These are phyloP conservation scores for Frankliniella fusca DNA, from an alignment of 2,888 invertebrate genomes.

Conservation along the genomic window DNA sequence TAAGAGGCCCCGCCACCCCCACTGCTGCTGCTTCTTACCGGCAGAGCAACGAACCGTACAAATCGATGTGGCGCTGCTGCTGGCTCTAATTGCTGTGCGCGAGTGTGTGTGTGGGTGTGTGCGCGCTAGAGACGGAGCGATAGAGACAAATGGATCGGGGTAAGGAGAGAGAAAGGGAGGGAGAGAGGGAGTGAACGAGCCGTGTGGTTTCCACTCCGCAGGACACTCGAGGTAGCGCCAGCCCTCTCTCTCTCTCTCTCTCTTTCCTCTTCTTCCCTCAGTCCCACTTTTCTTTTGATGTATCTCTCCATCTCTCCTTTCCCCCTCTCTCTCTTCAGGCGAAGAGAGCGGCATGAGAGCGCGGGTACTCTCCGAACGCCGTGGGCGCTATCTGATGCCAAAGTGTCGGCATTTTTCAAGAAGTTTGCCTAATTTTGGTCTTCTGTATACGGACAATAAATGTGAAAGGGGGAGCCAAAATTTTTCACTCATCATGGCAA, in stretches of 20 bases:
- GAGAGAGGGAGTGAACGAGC: not conserved
- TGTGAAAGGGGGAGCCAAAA: too few species aligned
- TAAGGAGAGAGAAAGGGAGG: not conserved
- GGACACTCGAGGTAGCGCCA: not conserved
- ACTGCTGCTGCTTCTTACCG: not conserved
- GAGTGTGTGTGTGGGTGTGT: not conserved
- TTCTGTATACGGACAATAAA: too few species aligned
- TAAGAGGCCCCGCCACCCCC: not conserved
- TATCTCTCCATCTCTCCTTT: not conserved
- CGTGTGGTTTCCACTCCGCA: not conserved
- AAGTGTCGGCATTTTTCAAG: too few species aligned
- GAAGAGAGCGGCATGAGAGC: too few species aligned
- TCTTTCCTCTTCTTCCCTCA: not conserved
- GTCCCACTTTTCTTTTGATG: too few species aligned
- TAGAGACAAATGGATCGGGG: not conserved
- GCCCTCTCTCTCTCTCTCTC: not conserved
- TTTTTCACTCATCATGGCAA: too few species aligned
- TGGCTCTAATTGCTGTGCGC: slow-evolving; percentile 9
- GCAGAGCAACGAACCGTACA: slow-evolving; percentile 12
- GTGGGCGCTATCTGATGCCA: too few species aligned
- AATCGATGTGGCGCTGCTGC: slow-evolving; percentile 2
- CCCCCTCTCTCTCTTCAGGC: not conserved
- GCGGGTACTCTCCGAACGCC: too few species aligned
- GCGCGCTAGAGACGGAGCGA: not conserved
- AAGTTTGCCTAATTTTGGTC: too few species aligned